Evolutionary conservation across 1,140 invertebrate genomes (phyloP), one percentile per base, ranked within the genome.

Genomic region (Temnothorax nylanderi): DNA sequence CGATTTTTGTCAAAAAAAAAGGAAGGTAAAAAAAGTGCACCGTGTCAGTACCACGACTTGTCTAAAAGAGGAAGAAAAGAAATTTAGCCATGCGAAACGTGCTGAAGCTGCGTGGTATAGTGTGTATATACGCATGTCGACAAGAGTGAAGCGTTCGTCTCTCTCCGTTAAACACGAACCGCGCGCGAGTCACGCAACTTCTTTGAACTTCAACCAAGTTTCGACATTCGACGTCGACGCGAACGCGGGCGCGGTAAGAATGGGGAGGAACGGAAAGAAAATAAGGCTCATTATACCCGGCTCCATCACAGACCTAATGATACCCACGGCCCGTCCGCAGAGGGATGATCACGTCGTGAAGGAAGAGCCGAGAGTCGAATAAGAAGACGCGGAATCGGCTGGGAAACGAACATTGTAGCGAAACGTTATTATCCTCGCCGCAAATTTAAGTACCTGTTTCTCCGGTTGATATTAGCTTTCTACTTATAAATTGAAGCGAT

Each of bases 201-300:
- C 60, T 85, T 49, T 67, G 58, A 67, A 54, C 60, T 87, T 87
- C 37, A 26, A 86, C 67, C 62, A 54, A 69, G 47, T 81, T 81
- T 81, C 78, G 86, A 87, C 80, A 77, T 85, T 77, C 81, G 72
- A 85, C 41, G 74, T 65, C 34, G 84, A 69, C 65, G 65, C 41
- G 21, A 47, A 69, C 37, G 75, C 18, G 49, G 74, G 10, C 13
- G 60, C 65, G 44, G n/a, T 67, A 67, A n/a, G 21, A 62, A 51
- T 76, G 65, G 44, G 16, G 13, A 54, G 34, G 41, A 54, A 72
- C 11, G 67, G 44, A 81, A 81, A 82, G 64, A 71, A 86, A 87
- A 77, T 74, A 74, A 87, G 86, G 75, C 78, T 84, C 77, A 77
- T 84, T 67, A 87, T 82, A 74, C 54, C 65, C 54, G 32, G 26